A percentile compares a stretch with the other conserved stretches of the same genome.
Evolutionary conservation across 2,888 invertebrate genomes (phyloP).

Genomic region (Drosophila barbarae): DNA sequence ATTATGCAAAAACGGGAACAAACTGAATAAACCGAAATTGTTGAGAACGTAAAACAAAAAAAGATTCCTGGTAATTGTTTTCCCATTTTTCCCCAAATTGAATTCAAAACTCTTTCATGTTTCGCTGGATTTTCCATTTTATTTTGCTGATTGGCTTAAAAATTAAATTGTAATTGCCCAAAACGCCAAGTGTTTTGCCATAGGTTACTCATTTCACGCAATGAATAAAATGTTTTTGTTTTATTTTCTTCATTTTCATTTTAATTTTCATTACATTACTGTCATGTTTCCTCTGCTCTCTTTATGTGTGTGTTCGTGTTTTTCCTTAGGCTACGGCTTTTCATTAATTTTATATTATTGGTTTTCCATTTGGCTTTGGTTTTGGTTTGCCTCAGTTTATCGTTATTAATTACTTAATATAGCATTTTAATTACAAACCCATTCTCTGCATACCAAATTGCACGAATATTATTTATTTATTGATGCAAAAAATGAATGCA

Average conservation of each 20-base stretch:
- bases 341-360: constrained; percentile 23
- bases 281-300: constrained; percentile 14
- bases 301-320: constrained; percentile 5
- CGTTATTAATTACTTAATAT: constrained; percentile 56
- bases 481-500: constrained; percentile 44
- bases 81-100: constrained; percentile 14
- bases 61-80: constrained; percentile 17
- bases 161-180: constrained; percentile 52
- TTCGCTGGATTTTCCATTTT: constrained; percentile 33
- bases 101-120: constrained; percentile 18
- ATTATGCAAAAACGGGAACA: constrained; percentile 35
- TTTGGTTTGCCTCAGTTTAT: constrained; percentile 30
- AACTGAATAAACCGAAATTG: constrained; percentile 44
- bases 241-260: constrained; percentile 6
- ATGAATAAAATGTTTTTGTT: constrained; percentile 25
- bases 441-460: constrained; percentile 38
- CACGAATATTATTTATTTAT: constrained; percentile 36
- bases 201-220: constrained; percentile 32
- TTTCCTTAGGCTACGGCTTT: constrained; percentile 52
- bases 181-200: constrained; percentile 48
- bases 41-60: constrained; percentile 13
- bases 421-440: constrained; percentile 67
- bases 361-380: constrained; percentile 30
- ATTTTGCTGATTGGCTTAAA: constrained; percentile 55
- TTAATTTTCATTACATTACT: constrained; percentile 29